Base-by-base conservation (phyloP, 2,113 vertebrate genomes). In the Azemiops feae region DNA sequence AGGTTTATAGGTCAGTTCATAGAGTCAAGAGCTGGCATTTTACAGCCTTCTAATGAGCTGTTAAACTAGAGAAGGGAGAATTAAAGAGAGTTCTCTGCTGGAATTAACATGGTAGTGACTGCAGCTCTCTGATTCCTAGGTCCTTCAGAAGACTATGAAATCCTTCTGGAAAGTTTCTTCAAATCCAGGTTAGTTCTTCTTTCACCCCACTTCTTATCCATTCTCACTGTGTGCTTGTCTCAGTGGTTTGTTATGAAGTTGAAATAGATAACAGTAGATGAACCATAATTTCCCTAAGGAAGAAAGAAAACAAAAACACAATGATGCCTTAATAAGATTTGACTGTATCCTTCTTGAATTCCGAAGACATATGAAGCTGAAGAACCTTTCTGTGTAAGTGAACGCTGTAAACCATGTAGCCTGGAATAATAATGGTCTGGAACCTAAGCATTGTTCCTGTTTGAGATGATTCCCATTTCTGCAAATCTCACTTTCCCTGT, bases 61-160 rank as follows among this genome's bases (percentile, higher is more conserved):
- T 96, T 98, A 97, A 97, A 95, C 95, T 96, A 95, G 95, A 97
- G 94, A 97, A 96, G 97, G 95, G 96, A 94, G 96, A 97, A 96
- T 97, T 97, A 97, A 97, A 97, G 94, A 96, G 93, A 93, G 93
- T 95, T 52, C 88, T 95, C 74, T 39, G 93, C 92, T 89, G 93
- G 92, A 95, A 88, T 94, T 95, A 95, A 93, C 94, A 81, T 93
- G 94, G 96, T 96, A 98, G 97, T 98, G 97, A 98, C 97, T 97
- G 95, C 95, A 96, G 94, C 95, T 98, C 96, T 98, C 97, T 98
- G 95, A 97, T 98, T 98, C 96, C 45, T 98, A 98, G 98, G 98
- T 98, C 97, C 96, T 96, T 97, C 96, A 96, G 97, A 98, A 98
- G 98, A 98, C 25, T 96, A 98, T 98, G 97, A 98, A 97, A 97